Evolutionary conservation across 1,140 invertebrate species (phyloP).

Genomic region (Papilio machaon): DNA sequence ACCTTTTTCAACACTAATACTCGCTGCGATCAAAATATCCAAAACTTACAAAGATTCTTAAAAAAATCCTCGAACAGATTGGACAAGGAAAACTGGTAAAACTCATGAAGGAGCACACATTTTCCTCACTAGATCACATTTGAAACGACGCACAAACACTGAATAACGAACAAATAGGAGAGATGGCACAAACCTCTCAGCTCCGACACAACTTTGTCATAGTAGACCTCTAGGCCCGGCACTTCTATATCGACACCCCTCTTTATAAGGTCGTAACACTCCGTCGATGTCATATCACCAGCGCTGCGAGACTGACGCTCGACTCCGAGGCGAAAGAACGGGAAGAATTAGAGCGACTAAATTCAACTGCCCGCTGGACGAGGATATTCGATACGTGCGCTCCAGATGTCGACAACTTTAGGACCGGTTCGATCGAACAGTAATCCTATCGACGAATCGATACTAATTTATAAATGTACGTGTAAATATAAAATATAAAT

Average conservation of each 20-base stretch:
- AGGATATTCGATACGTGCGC: slow-evolving; percentile 78
- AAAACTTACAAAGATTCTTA: not conserved
- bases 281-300: slow-evolving; percentile 79
- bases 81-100: slow-evolving; percentile 9
- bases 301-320: slow-evolving; percentile 60
- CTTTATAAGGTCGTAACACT: slow-evolving; percentile 79
- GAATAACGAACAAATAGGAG: slow-evolving; percentile 37
- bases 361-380: slow-evolving; percentile 69
- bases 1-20: not conserved
- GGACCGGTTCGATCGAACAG: slow-evolving; percentile 59
- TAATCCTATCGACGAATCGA: slow-evolving; percentile 25
- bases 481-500: slow-evolving; percentile 23
- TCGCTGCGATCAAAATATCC: not conserved
- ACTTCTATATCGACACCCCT: slow-evolving; percentile 77
- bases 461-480: not conserved
- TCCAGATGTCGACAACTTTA: slow-evolving; percentile 75
- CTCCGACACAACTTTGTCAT: slow-evolving; percentile 82
- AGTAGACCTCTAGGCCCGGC: slow-evolving; percentile 81
- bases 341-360: slow-evolving; percentile 79
- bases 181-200: slow-evolving; percentile 77
- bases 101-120: not conserved
- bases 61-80: not conserved
- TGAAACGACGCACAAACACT: slow-evolving; percentile 24
- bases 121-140: slow-evolving; percentile 8
- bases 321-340: slow-evolving; percentile 59